Conservation (phyloP, 2,113 vertebrate species). For the Noctilio leporinus region DNA sequence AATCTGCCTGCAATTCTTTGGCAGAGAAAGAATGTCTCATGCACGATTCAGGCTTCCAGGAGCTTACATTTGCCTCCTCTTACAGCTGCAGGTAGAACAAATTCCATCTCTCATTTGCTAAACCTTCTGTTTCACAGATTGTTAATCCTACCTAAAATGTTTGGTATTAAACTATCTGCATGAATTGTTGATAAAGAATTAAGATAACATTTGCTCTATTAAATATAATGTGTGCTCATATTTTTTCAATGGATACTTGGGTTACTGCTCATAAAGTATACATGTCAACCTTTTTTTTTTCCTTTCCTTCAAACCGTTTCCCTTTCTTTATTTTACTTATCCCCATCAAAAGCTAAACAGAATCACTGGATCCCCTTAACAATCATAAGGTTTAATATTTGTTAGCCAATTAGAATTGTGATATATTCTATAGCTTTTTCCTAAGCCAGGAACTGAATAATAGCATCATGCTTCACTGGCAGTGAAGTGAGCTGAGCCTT, state of each 20-base stretch:
- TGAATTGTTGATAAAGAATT: slow-evolving; percentile 79
- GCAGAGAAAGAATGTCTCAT: slow-evolving; percentile 66
- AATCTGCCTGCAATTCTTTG: slow-evolving; percentile 73
- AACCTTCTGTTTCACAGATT: slow-evolving; percentile 67
- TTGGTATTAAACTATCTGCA: slow-evolving; percentile 76
- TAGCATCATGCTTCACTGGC: slow-evolving; percentile 85
- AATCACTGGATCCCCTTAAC: slow-evolving; percentile 71
- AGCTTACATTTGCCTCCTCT: slow-evolving; percentile 43
- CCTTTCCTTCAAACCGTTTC: slow-evolving; percentile 1
- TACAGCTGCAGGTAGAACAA: slow-evolving; percentile 55
- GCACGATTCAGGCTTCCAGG: slow-evolving; percentile 57
- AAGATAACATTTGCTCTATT: slow-evolving; percentile 77
- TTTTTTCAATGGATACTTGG: slow-evolving; percentile 72
- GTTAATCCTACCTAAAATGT: slow-evolving; percentile 74
- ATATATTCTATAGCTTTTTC: slow-evolving; percentile 82
- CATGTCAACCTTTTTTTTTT: slow-evolving; percentile 37
- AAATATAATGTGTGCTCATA: slow-evolving; percentile 74
- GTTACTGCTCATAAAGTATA: slow-evolving; percentile 71
- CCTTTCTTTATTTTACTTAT: slow-evolving; percentile 67
- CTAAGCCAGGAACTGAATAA: slow-evolving; percentile 85
- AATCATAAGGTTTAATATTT: slow-evolving; percentile 74
- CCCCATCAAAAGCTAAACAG: slow-evolving; percentile 69
- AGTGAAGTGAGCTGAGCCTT: slow-evolving; percentile 85
- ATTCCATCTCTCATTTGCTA: slow-evolving; percentile 68
- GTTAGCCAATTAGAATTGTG: slow-evolving; percentile 79